Conservation (phyloP, 2,113 vertebrate species). For the Podarcis muralis region DNA sequence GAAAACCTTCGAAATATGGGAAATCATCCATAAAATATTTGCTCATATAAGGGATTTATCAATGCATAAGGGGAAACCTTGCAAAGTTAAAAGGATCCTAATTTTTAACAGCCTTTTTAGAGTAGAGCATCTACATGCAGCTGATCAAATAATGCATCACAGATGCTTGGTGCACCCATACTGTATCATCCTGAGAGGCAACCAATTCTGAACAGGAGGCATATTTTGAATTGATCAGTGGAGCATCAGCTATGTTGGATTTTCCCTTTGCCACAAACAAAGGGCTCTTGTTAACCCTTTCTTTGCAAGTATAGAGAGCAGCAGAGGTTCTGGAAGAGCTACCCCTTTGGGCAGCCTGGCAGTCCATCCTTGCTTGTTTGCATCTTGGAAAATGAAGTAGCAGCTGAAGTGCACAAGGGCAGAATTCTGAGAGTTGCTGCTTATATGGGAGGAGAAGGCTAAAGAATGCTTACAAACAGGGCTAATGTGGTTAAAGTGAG, state of each 20-base stretch:
- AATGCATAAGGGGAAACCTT: constrained; percentile 37
- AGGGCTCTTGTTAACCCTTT: not conserved
- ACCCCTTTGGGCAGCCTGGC: not conserved
- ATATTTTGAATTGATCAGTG: not conserved
- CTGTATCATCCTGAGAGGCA: not conserved
- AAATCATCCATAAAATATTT: not conserved
- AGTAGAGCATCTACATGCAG: constrained; percentile 12
- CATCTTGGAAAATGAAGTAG: not conserved
- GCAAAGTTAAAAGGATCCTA: not conserved
- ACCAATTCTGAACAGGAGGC: not conserved
- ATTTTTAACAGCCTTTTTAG: not conserved
- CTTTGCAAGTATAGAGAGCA: not conserved
- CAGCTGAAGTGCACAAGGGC: not conserved
- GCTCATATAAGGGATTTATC: not conserved
- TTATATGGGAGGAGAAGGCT: not conserved
- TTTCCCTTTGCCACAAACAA: not conserved
- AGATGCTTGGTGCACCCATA: not conserved
- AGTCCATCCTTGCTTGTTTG: not conserved
- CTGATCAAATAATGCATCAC: not conserved
- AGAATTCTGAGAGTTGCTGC: not conserved
- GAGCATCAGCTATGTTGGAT: not conserved
- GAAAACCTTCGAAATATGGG: constrained; percentile 9
- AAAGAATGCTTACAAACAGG: not conserved
- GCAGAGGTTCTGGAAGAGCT: not conserved
- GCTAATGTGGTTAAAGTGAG: not conserved